Conservation (phyloP, 2,113 vertebrate species). For the Zosterops borbonicus region DNA sequence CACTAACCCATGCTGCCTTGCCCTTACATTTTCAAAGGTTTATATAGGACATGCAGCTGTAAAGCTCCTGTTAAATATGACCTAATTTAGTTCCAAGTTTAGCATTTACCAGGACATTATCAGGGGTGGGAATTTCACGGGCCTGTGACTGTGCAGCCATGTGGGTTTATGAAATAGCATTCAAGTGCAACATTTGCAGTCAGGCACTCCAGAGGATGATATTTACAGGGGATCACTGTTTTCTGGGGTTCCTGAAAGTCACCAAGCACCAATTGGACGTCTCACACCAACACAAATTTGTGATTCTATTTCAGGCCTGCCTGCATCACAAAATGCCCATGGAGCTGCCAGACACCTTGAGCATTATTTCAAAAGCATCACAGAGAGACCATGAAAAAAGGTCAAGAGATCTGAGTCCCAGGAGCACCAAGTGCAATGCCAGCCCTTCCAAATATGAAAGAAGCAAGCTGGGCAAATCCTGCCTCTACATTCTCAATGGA, state of each 20-base stretch:
- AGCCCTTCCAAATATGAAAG: neutral
- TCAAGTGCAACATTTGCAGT: neutral
- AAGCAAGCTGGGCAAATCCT: neutral
- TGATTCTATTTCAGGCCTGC: neutral
- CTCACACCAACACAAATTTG: neutral
- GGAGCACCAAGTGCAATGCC: neutral
- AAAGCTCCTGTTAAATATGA: conserved; percentile 17
- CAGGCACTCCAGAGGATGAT: neutral
- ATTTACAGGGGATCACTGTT: neutral
- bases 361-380: neutral
- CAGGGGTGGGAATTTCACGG: neutral
- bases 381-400: neutral
- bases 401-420: neutral
- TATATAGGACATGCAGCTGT: conserved; percentile 1
- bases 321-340: neutral
- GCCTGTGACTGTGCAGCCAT: neutral
- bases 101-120: conserved; percentile 17
- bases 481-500: neutral
- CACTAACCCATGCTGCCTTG: neutral
- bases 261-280: neutral
- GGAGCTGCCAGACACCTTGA: neutral
- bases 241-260: neutral
- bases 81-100: conserved; percentile 43
- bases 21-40: neutral
- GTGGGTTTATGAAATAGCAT: neutral